Conservation (phyloP, 2,888 invertebrate genomes). For the Aphidoletes aphidimyza region DNA sequence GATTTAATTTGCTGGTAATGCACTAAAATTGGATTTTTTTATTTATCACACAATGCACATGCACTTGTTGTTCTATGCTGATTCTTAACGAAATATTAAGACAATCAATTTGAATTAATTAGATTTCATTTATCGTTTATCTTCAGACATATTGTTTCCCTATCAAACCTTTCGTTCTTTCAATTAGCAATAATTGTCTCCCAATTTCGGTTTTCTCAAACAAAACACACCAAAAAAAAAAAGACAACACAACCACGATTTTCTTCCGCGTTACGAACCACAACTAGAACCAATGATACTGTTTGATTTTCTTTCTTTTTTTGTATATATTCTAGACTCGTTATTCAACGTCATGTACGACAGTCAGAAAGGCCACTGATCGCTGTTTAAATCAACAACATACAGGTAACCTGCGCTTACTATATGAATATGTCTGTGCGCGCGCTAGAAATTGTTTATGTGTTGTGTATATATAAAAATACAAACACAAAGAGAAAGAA, state of each 20-base stretch:
- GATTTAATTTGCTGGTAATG: too few relatives aligned
- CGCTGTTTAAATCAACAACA: slow-evolving; percentile 57
- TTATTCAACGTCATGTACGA: slow-evolving; percentile 40
- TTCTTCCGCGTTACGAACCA: background rate
- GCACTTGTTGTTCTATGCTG: background rate
- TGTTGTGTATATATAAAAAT: background rate
- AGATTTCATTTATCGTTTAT: background rate
- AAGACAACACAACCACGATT: background rate
- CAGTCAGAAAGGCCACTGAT: slow-evolving; percentile 59
- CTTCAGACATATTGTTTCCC: too few relatives aligned
- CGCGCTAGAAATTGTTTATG: slow-evolving; percentile 41
- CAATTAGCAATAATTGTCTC: too few relatives aligned
- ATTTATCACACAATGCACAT: background rate
- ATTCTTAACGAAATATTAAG: too few relatives aligned
- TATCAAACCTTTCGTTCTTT: too few relatives aligned
- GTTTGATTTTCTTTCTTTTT: background rate
- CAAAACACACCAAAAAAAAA: slow-evolving; percentile 9
- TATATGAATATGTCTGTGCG: slow-evolving; percentile 27
- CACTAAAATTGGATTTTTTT: background rate
- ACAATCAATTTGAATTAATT: background rate
- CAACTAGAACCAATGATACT: background rate
- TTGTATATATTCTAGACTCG: slow-evolving; percentile 49
- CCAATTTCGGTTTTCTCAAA: too few relatives aligned
- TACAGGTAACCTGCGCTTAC: slow-evolving; percentile 45
- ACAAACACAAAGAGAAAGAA: background rate